Evolutionary conservation across 37 sponge, comb jelly and placozoan genomes (phyloP), one percentile per base, ranked within the genome.

Genomic region (Oopsacas minuta): DNA sequence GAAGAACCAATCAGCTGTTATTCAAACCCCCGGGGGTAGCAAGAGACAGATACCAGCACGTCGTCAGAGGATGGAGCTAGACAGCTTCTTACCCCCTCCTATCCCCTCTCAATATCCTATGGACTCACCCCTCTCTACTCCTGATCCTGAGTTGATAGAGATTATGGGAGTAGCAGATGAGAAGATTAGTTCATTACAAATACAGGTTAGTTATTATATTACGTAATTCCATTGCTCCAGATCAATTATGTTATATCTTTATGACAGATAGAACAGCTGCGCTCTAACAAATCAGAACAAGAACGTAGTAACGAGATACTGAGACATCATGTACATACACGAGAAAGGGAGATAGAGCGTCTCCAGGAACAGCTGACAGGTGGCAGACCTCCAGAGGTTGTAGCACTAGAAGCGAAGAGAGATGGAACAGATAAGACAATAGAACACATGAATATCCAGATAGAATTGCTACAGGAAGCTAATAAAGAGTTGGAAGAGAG

Each of bases 401-500:
- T 99, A 83, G 88, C 89, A 12, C 85, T 86, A 23, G 94, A 94
- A 51, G 94, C 93, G 17, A 85, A 90, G 52, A 86, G 86, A 35
- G 91, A 89, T 7, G 88, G 83, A 69, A 90, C 89, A 52, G 99
- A 95, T 30, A 88, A 88, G 82, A 90, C 94, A 85, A 89, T 95
- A 37, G 95, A 96, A n/a, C 99, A 99, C 53, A 89, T 99, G 37
- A 99, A 93, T 51, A 88, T 99, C 1, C 99, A 92, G 93, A 85
- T 92, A 32, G 96, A 98, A 38, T 93, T 93, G 83, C 89, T 98
- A 22, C 95, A 94, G 81, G 91, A 99, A 38, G 86, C 93, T 23
- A 91, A 94, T 83, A 81, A 89, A 52, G 92, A 95, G 84, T 81
- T 98, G 85, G 96, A 93, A 51, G 81, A 39, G 20, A 86, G 89